Conservation (phyloP, 1,140 invertebrate genomes). For the Limonius californicus region DNA sequence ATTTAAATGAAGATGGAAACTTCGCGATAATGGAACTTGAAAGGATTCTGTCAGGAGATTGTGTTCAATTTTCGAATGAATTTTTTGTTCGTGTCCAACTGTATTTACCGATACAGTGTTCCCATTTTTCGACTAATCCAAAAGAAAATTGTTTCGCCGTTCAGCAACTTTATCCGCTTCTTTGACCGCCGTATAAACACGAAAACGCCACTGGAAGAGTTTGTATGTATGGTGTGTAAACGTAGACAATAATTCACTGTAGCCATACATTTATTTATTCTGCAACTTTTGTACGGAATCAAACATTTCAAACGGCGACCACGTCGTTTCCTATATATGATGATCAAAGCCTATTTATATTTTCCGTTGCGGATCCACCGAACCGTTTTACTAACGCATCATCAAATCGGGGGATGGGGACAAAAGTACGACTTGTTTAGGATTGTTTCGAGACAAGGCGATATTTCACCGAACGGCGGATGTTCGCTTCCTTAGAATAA, state of each 20-base stretch:
- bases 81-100: slow-evolving; percentile 3
- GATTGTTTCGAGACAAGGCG: slow-evolving; percentile 43
- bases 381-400: slow-evolving; percentile 44
- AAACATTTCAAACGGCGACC: slow-evolving; percentile 10
- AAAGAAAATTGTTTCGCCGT: not conserved
- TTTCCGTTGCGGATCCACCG: slow-evolving; percentile 37
- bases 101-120: not conserved
- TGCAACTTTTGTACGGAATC: slow-evolving; percentile 9
- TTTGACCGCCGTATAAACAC: not conserved
- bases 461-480: slow-evolving; percentile 44
- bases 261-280: slow-evolving; percentile 8
- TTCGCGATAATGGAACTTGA: slow-evolving; percentile 22
- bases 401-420: slow-evolving; percentile 40
- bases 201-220: not conserved
- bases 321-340: slow-evolving; percentile 34
- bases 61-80: not conserved
- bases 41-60: slow-evolving; percentile 11
- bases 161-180: not conserved
- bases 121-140: not conserved
- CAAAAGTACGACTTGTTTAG: slow-evolving; percentile 45
- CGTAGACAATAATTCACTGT: not conserved
- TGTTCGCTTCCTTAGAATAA: slow-evolving; percentile 45
- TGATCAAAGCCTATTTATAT: slow-evolving; percentile 42
- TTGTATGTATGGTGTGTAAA: not conserved
- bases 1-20: slow-evolving; percentile 35